These are phyloP conservation scores for Embiotoca jacksoni DNA, from an alignment of 2,113 vertebrate genomes.

Conservation along the genomic window DNA sequence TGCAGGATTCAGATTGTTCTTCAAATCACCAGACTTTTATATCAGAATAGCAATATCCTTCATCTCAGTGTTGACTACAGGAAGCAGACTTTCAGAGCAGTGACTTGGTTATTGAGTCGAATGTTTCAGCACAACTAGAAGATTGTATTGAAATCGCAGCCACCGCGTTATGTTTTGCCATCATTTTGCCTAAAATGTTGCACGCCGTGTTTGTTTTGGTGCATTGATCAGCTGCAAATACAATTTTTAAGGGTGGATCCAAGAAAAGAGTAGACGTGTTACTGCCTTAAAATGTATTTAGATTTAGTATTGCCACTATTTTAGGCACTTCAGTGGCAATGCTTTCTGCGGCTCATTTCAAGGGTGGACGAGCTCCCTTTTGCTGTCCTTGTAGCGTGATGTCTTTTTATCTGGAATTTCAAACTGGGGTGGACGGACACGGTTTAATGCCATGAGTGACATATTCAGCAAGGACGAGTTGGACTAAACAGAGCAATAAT, in stretches of 20 bases:
- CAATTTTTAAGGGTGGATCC: conserved; percentile 42
- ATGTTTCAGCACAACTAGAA: conserved; percentile 67
- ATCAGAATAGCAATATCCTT: conserved; percentile 77
- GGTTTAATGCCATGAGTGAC: conserved; percentile 59
- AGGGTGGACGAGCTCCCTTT: conserved; percentile 33
- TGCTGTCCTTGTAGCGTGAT: conserved; percentile 38
- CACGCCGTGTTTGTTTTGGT: conserved; percentile 56
- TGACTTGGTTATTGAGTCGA: conserved; percentile 47
- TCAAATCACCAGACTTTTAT: conserved; percentile 64
- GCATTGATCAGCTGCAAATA: conserved; percentile 50
- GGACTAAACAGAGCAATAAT: conserved; percentile 87
- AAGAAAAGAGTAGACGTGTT: conserved; percentile 63
- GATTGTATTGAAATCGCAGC: conserved; percentile 72
- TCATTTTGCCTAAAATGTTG: conserved; percentile 75
- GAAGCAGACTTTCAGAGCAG: conserved; percentile 22
- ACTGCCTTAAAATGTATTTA: conserved; percentile 82
- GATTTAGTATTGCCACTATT: conserved; percentile 66
- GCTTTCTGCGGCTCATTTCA: conserved; percentile 59
- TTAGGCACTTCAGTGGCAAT: conserved; percentile 67
- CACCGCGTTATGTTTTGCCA: conserved; percentile 64
- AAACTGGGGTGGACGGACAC: conserved; percentile 54
- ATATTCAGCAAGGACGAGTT: conserved; percentile 48
- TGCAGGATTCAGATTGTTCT: conserved; percentile 39
- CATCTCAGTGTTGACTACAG: conserved; percentile 65
- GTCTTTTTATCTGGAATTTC: conserved; percentile 69